Evolutionary conservation across 2,113 vertebrate genomes (phyloP), one percentile per base, ranked within the genome.

Genomic region (Desmodus rotundus): DNA sequence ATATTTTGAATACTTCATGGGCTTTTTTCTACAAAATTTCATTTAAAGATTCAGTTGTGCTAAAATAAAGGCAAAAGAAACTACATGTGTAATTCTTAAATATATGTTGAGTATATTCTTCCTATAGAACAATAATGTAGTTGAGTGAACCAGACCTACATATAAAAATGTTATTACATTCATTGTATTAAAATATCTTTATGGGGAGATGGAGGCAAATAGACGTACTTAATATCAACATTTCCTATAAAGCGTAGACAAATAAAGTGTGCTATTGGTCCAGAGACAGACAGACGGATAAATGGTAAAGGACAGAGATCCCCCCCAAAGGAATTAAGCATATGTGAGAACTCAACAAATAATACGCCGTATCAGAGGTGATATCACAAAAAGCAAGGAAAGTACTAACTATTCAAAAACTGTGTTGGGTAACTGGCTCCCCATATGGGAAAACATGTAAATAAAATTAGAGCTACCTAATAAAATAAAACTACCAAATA

Each of bases 11-110:
- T 22, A 54, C 31, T 82, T 67, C 50, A 63, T 77, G 67, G n/a
- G 31, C 58, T 83, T 68, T 83, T 68, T 87, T 90, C 47, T 61
- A 47, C 14, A 54, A 41, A 41, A 7, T 19, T 89, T 91, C 33
- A 47, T 83, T 80, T 68, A 96, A 91, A 87, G 91, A 6, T 67
- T 33, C 50, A 56, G 26, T 9, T 41, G 15, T 89, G 43, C 54
- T 90, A 84, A 91, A 89, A 88, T 82, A 89, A 84, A 95, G 10
- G 28, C 43, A 87, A 72, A 87, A 81, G 54, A 65, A 85, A 61
- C 9, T 58, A 94, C 3, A 24, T 15, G 56, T 61, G 1, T 43
- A 58, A 54, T 73, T 96, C 36, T 87, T 19, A 52, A 92, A 78
- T 16, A 72, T 22, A 74, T 36, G 52, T 43, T 73, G 33, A 85